Evolutionary conservation across 2,797 vertebrate genomes (phyloP).

Genomic region (Lindbergichthys nudifrons): DNA sequence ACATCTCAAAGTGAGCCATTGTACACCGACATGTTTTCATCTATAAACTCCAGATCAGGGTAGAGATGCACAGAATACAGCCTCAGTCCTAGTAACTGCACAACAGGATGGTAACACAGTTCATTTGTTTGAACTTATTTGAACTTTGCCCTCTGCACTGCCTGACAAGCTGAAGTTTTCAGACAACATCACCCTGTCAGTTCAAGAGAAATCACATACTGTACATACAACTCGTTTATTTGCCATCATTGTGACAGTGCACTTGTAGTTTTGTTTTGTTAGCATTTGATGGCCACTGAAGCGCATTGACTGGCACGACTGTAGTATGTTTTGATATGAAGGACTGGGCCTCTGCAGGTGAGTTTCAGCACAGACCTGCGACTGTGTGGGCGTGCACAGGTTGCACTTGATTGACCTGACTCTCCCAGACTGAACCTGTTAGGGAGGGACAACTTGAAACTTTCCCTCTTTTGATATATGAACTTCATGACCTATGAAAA

Average conservation of each 20-base stretch:
- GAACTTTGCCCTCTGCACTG: background rate
- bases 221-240: too few relatives aligned
- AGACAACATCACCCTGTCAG: background rate
- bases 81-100: background rate
- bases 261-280: conserved; percentile 20
- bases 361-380: conserved; percentile 1
- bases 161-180: background rate
- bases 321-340: background rate
- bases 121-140: background rate
- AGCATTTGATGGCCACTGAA: conserved; percentile 35
- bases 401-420: conserved; percentile 17
- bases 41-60: background rate
- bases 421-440: conserved; percentile 45
- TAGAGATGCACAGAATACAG: background rate
- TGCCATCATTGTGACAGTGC: too few relatives aligned
- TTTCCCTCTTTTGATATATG: conserved; percentile 1
- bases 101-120: background rate
- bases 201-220: too few relatives aligned
- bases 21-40: conserved; percentile 11
- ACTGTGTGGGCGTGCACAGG: conserved; percentile 18
- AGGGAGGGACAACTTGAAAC: conserved; percentile 2
- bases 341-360: conserved; percentile 17
- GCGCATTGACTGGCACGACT: background rate
- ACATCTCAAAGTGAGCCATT: background rate
- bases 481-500: conserved; percentile 1